Base-by-base conservation (phyloP, 2,113 vertebrate species). In the Scomber japonicus region DNA sequence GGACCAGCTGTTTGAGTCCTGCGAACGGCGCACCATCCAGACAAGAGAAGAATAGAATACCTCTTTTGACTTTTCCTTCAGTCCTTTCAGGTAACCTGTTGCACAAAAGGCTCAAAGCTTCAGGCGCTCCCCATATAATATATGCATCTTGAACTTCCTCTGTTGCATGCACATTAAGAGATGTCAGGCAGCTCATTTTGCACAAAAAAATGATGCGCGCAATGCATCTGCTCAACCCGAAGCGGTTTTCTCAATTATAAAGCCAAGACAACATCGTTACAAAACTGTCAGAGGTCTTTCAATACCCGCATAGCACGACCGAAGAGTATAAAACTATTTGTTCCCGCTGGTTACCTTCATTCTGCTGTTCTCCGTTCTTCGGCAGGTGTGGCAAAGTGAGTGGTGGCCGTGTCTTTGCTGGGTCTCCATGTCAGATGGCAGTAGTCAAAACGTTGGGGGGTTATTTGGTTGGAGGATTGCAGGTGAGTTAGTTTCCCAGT, bases 401-500 rank as follows among this genome's bases (percentile, higher is more conserved):
- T 85, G 92, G 63, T 75, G 82, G 92, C 90, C 93, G 83, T 92
- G 77, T 87, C 88, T 94, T 82, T 89, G 93, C 89, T 93, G 94
- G 83, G 90, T 91, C 85, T 96, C 95, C 95, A 96, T 96, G 85
- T 89, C 93, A 88, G 86, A 82, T 82, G 83, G 88, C 88, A 91
- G 83, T 91, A 83, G 67, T 91, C 77, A 89, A 82, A 86, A 84
- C 59, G 75, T 69, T 48, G 81, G 64, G 75, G 75, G 53, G 54
- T 85, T 93, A 87, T 94, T 95, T 94, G 91, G 93, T 90, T 78
- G 85, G 53, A 86, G 75, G 80, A 51, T 92, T 92, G 92, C 90
- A 94, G 94, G 93, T 95, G 89, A 93, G 88, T 94, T 92, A 94
- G 87, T 94, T 94, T 94, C 91, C 94, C 93, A 91, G 91, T 92